Evolutionary conservation across 1,140 invertebrate genomes (phyloP).

Genomic region (Phthorimaea operculella): DNA sequence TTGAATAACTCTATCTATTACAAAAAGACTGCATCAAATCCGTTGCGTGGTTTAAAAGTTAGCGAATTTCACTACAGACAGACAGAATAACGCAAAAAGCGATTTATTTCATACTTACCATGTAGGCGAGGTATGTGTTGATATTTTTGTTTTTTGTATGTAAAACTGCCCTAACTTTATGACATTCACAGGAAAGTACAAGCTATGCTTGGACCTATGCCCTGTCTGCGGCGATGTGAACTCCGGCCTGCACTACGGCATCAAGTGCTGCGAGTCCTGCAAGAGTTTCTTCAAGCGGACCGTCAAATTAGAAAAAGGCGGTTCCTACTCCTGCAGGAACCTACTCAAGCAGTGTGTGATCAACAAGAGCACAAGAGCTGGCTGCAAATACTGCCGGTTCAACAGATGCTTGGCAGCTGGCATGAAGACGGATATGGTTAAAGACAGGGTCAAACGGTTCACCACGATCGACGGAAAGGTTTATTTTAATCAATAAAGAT

Average conservation of each 20-base stretch:
- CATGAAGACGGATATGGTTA: slow-evolving; percentile 32
- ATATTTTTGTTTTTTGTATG: no score
- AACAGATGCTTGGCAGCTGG: slow-evolving; percentile 33
- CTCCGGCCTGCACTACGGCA: slow-evolving; percentile 37
- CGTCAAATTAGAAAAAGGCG: slow-evolving; percentile 25
- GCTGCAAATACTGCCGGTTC: slow-evolving; percentile 36
- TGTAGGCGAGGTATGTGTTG: no score
- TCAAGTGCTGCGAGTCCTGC: slow-evolving; percentile 42
- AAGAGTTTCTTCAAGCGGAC: slow-evolving; percentile 49
- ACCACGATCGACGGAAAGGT: no score
- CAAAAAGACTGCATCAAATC: no score
- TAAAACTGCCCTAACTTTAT: no score
- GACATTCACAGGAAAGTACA: no score
- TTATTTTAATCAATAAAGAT: no score
- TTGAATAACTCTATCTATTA: no score
- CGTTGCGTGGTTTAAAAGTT: no score
- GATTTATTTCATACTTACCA: no score
- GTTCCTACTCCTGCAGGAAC: slow-evolving; percentile 19
- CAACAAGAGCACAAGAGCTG: slow-evolving; percentile 21
- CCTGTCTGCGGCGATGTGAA: slow-evolving; percentile 36
- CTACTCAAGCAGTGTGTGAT: slow-evolving; percentile 18
- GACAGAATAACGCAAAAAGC: no score
- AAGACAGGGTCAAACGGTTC: not conserved
- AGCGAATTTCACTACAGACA: no score
- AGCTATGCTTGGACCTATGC: slow-evolving; percentile 12